Evolutionary conservation across 2,888 invertebrate species (phyloP), one percentile per base, ranked within the genome.

Genomic region (Dolomedes plantarius): DNA sequence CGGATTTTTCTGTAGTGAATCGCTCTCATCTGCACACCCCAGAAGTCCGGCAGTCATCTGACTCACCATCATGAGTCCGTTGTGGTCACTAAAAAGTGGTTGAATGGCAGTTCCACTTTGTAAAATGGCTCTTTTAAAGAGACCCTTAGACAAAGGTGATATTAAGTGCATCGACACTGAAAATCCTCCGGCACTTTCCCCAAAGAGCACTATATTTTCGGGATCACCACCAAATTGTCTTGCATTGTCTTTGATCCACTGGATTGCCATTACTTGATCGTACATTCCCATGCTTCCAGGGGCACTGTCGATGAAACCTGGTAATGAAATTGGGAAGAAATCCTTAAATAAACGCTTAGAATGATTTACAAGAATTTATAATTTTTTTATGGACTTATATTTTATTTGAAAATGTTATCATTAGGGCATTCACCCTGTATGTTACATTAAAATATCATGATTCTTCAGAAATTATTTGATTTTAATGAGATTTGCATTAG

Each of bases 231-330:
- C 89, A 72, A 91, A 90, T 3, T 77, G 62, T 1, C 68, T 87
- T 0, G 89, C 89, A 19, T 90, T 90, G 6, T 77, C 67, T n/a
- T 86, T 86, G 7, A 91, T 89, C 91, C 91, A 91, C 64, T 89
- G 82, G 39, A 91, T 79, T 0, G 91, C 91, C 41, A 89, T n/a
- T 28, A 90, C 56, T 67, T 90, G 90, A 74, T 91, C 91, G 85
- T 89, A 88, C 0, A 90, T 80, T 5, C 90, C 91, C 31, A 89
- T 88, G 88, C 91, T 91, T 9, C 91, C 91, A 0, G 90, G 89
- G 2, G 90, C 89, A 3, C 89, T 88, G 0, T 56, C 65, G 39
- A 89, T 89, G 3, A 36, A 9, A 36, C 36, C 36, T 36, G 36
- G 36, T 36, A 7, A 36, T 36, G 36, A 36, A 9, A 36, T 7